phyloP scores from a whole-genome alignment of 1,140 invertebrate species.

The Achroia grisella region DNA sequence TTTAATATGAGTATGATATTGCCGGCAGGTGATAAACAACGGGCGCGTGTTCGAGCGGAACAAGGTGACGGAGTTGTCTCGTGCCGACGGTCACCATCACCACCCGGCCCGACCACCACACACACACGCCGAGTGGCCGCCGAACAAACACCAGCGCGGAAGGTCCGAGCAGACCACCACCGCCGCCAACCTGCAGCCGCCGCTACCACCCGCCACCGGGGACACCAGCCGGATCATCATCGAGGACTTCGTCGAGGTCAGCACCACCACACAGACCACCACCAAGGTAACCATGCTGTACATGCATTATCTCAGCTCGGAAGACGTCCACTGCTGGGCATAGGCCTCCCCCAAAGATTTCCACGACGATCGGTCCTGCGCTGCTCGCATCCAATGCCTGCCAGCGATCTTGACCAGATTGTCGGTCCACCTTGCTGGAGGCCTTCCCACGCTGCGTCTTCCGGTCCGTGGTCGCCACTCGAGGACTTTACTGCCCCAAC shows the following conservation, averaged over 20 bases:
- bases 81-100: not conserved
- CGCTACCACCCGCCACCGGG: constrained; percentile 1
- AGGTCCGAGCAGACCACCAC: not conserved
- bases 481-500: too few species aligned
- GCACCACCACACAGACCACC: not conserved
- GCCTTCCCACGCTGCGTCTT: too few species aligned
- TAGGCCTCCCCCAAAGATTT: too few species aligned
- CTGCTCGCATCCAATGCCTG: too few species aligned
- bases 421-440: too few species aligned
- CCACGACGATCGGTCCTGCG: too few species aligned
- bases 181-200: constrained; percentile 10
- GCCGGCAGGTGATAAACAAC: constrained; percentile 52
- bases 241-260: not conserved
- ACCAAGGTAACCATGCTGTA: not conserved
- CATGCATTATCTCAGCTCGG: too few species aligned
- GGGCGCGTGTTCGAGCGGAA: constrained; percentile 50
- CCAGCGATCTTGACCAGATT: too few species aligned
- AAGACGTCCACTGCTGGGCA: too few species aligned
- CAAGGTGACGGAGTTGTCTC: constrained; percentile 28
- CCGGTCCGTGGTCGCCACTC: too few species aligned
- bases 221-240: not conserved
- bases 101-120: constrained; percentile 5
- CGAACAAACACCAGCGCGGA: constrained; percentile 10
- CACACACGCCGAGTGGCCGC: constrained; percentile 12
- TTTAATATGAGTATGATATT: too few species aligned